Evolutionary conservation across 2,888 invertebrate species (phyloP), one percentile per base, ranked within the genome.

Genomic region (Cerastoderma edule): DNA sequence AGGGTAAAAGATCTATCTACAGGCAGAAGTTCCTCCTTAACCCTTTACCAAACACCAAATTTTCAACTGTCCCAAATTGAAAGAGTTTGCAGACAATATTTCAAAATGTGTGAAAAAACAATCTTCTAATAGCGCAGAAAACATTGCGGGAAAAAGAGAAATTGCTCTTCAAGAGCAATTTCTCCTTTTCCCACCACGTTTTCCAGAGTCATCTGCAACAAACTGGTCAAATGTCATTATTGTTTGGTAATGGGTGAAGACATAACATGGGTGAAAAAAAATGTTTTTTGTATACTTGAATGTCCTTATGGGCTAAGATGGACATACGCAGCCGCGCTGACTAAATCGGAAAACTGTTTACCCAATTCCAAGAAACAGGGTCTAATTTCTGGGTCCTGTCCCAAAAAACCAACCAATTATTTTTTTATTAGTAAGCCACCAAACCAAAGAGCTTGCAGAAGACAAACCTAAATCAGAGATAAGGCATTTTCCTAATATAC

Each of bases 311-410:
- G 60, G 27, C 6, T n/a, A 35, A 2, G 39, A 53, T 28, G 3
- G 2, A 67, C 53, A 24, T 66, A 66, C 8, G 33, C 65, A 4
- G 48, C 53, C 30, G 30, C 22, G 71, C 64, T 54, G 27, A 54
- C 19, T 22, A 64, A 33, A 28, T 35, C 65, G 54, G 39, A 33
- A 46, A 72, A 48, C 44, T 32, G 8, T 32, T 27, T 30, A n/a
- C 48, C 48, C 28, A 72, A 24, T 28, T 57, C 28, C 44, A 22
- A 32, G 28, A 72, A 72, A 22, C 35, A 30, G 35, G 72, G 72
- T 24, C 72, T 56, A 16, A 10, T 27, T 6, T 72, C 72, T 10
- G 72, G 32, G 27, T 53, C 56, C 72, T 72, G 57, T 28, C n/a
- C n/a, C n/a, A n/a, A n/a, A n/a, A n/a, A n/a, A n/a, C n/a, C n/a